Evolutionary conservation across 2,888 invertebrate species (phyloP).

Genomic region (Bellardia bayeri): DNA sequence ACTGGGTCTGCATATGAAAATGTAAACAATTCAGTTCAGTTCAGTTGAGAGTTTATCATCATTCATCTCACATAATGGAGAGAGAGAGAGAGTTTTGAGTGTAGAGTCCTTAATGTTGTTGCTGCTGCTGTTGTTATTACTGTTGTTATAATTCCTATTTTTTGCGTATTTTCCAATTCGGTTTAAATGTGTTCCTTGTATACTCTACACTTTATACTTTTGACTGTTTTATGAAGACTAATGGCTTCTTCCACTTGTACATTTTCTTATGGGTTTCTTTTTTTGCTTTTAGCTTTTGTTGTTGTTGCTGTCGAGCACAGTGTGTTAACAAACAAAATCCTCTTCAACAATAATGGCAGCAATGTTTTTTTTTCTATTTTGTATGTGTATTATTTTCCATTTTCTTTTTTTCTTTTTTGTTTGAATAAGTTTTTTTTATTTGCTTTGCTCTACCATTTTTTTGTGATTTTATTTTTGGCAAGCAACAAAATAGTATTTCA

Average conservation of each 20-base stretch:
- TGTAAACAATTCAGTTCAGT: conserved; percentile 31
- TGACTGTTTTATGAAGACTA: conserved; percentile 73
- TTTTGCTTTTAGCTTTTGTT: conserved; percentile 1
- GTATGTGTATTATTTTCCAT: conserved; percentile 39
- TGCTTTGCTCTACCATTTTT: conserved; percentile 8
- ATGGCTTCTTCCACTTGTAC: conserved; percentile 73
- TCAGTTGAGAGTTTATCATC: conserved; percentile 64
- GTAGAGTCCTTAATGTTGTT: conserved; percentile 50
- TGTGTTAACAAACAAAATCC: conserved; percentile 70
- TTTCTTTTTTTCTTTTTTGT: conserved; percentile 21
- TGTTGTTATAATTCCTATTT: conserved; percentile 10
- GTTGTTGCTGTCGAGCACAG: conserved; percentile 37
- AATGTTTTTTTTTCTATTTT: conserved; percentile 30
- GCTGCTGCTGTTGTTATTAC: not conserved
- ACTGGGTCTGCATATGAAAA: conserved; percentile 34
- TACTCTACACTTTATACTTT: conserved; percentile 58
- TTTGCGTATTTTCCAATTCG: conserved; percentile 20
- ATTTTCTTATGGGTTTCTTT: conserved; percentile 65
- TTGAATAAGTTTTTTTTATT: not conserved
- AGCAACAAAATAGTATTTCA: conserved; percentile 64
- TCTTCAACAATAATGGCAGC: conserved; percentile 64
- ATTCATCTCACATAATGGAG: conserved; percentile 56
- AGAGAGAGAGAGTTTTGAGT: not conserved
- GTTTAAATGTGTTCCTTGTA: conserved; percentile 30
- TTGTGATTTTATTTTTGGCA: conserved; percentile 60